These are phyloP conservation scores for Pheosia tremula DNA, from an alignment of 2,888 invertebrate genomes.

Conservation along the genomic window DNA sequence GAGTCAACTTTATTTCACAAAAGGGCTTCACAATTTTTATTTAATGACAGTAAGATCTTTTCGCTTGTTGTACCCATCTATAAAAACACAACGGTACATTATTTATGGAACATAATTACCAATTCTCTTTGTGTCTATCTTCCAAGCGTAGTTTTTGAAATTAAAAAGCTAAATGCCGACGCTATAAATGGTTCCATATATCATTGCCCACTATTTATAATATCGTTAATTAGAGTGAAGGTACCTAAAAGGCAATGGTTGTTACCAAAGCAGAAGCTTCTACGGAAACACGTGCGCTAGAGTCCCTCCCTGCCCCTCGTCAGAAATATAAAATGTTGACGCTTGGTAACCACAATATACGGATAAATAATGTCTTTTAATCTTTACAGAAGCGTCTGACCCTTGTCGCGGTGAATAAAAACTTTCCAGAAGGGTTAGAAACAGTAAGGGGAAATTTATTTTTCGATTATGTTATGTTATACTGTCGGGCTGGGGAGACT, in stretches of 20 bases:
- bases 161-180: background rate
- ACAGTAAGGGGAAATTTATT: constrained; percentile 67
- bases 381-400: constrained; percentile 67
- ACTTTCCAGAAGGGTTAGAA: constrained; percentile 63
- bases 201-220: background rate
- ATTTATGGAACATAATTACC: no score
- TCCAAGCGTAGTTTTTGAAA: no score
- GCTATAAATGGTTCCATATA: background rate
- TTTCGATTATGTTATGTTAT: constrained; percentile 70
- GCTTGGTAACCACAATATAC: constrained; percentile 63
- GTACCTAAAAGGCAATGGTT: constrained; percentile 42
- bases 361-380: constrained; percentile 80
- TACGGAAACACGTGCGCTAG: constrained; percentile 55
- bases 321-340: constrained; percentile 76
- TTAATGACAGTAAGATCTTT: no score
- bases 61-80: no score
- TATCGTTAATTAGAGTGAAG: constrained; percentile 33
- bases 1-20: no score
- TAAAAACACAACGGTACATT: no score
- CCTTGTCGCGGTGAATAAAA: constrained; percentile 68
- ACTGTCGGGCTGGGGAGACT: constrained; percentile 44
- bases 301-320: constrained; percentile 64
- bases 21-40: no score
- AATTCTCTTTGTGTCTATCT: no score
- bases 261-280: constrained; percentile 50